Conservation (phyloP, 2,113 vertebrate genomes). For the Gymnocephalus cernua region DNA sequence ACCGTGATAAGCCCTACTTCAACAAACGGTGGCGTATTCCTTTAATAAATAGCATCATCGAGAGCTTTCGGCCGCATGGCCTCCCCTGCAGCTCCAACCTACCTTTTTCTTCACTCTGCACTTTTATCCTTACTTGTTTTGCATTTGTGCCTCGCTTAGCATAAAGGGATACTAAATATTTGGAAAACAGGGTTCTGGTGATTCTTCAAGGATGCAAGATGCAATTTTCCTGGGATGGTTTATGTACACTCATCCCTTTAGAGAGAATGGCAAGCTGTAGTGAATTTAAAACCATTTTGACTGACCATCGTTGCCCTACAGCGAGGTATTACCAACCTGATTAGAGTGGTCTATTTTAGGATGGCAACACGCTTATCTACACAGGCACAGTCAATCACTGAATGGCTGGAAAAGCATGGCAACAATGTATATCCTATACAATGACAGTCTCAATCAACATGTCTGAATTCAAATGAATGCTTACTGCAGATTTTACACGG, state of each 20-base stretch:
- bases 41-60: conserved; percentile 79
- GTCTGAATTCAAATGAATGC: conserved; percentile 12
- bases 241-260: conserved; percentile 22
- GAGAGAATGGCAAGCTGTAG: conserved; percentile 19
- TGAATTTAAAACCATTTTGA: conserved; percentile 51
- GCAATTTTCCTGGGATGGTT: conserved; percentile 49
- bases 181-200: conserved; percentile 39
- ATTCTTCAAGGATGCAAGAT: conserved; percentile 58
- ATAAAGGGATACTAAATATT: conserved; percentile 62
- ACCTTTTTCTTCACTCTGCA: conserved; percentile 63
- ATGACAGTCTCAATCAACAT: conserved; percentile 4
- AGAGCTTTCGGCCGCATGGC: conserved; percentile 73
- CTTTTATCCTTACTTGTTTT: conserved; percentile 70
- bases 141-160: conserved; percentile 70
- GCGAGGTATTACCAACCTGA: conserved; percentile 55
- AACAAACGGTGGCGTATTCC: no score
- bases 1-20: no score
- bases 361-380: conserved; percentile 45
- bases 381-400: conserved; percentile 48
- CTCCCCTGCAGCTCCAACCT: conserved; percentile 65
- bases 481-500: neutral
- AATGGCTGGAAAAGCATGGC: conserved; percentile 19
- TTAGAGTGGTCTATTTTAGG: conserved; percentile 63
- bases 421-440: conserved; percentile 38
- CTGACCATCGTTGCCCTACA: conserved; percentile 37